Evolutionary conservation across 1,140 invertebrate species (phyloP), one percentile per base, ranked within the genome.

Genomic region (Brachionus paranguensis): DNA sequence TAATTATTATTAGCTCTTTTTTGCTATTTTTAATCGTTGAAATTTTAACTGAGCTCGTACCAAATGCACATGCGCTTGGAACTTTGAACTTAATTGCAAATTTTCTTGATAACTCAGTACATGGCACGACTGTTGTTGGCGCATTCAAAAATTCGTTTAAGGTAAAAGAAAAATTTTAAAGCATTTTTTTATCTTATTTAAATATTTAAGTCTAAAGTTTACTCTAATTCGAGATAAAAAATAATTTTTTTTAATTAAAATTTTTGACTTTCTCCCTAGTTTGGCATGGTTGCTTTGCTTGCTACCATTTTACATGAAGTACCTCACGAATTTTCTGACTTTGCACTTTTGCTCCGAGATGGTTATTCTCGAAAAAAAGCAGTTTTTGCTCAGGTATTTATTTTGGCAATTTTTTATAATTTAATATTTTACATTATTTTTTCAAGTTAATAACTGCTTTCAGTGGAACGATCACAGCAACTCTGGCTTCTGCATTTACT

Each of bases 271-370:
- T 1, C 90, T 97, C 7, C 93, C 97, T 68, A 89, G 89, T 83
- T 97, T 55, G 97, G 97, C 6, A 87, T 94, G 6, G 90, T 98
- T 5, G 97, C 96, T 10, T 98, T 96, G 0, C 93, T 96, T 86
- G 96, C 96, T 64, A 98, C 98, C 86, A 89, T 96, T 11, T 92
- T 96, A n/a, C 96, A 98, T 87, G 96, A 98, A 90, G 95, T 99
- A 85, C 97, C 97, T 0, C 97, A 99, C 88, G 97, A 99, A 89
- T 93, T 99, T 41, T 96, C 95, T 0, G 96, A 99, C 89, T 98
- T 98, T 90, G 96, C 96, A 8, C 98, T 99, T 86, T 89, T 99
- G 14, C 90, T 99, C 14, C 93, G 89, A 84, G 90, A 91, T 84
- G 91, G 96, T 0, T 98, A 98, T 90, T 43, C 78, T 20, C n/a